Conservation (phyloP, 2,113 vertebrate species). For the Pimephales promelas region DNA sequence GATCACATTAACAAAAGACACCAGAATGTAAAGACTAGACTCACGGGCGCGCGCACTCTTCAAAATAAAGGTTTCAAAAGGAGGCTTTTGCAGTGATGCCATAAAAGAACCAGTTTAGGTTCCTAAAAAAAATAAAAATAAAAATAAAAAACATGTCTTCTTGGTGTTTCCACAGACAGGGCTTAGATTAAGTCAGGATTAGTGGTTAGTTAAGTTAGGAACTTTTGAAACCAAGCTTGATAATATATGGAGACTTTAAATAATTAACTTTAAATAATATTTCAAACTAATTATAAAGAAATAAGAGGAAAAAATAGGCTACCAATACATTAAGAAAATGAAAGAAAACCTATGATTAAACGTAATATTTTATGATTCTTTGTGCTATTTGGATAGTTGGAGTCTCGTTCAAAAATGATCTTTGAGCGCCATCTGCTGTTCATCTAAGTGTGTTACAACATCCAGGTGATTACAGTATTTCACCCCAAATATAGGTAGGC, state of each 20-base stretch:
- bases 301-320: background rate
- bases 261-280: background rate
- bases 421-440: slow-evolving; percentile 58
- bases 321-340: background rate
- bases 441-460: background rate
- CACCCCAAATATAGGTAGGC: background rate
- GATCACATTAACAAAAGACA: background rate
- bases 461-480: too few species aligned
- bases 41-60: too few species aligned
- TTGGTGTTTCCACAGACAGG: too few species aligned
- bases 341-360: background rate
- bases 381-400: background rate
- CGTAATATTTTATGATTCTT: background rate
- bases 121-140: too few species aligned
- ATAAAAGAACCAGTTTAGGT: too few species aligned
- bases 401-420: slow-evolving; percentile 53
- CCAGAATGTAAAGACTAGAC: background rate
- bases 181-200: too few species aligned
- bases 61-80: too few species aligned
- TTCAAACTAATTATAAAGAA: background rate
- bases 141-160: too few species aligned
- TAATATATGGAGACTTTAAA: background rate
- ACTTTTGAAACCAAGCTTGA: too few species aligned
- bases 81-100: too few species aligned
- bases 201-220: too few species aligned